These are phyloP conservation scores for Therioaphis trifolii DNA, from an alignment of 2,888 invertebrate species.

Conservation along the genomic window DNA sequence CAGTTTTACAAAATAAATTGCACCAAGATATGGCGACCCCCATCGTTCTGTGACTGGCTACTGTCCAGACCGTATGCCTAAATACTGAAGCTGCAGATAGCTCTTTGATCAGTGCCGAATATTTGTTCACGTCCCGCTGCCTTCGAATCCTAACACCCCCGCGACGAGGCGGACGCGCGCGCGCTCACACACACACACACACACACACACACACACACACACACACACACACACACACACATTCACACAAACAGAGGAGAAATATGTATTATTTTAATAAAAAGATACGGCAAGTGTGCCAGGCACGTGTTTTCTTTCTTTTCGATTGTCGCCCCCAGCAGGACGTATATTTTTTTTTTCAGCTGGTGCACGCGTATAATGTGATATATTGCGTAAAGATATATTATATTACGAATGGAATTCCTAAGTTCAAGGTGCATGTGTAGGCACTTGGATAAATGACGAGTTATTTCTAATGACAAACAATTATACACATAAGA, in stretches of 20 bases:
- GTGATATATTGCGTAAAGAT: slow-evolving; percentile 48
- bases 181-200: too few species aligned
- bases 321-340: slow-evolving; percentile 48
- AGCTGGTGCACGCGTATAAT: slow-evolving; percentile 5
- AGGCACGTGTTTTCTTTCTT: slow-evolving; percentile 59
- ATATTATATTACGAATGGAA: slow-evolving; percentile 37
- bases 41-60: slow-evolving; percentile 8
- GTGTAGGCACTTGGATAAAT: not conserved
- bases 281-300: slow-evolving; percentile 60
- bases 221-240: too few species aligned
- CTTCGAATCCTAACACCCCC: slow-evolving; percentile 21
- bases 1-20: slow-evolving; percentile 9
- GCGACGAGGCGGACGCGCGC: not conserved
- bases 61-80: slow-evolving; percentile 8
- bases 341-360: slow-evolving; percentile 39
- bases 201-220: too few species aligned
- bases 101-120: slow-evolving; percentile 50
- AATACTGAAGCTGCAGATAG: slow-evolving; percentile 12
- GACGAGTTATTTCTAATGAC: not conserved
- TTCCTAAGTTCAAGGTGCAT: slow-evolving; percentile 57
- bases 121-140: slow-evolving; percentile 43
- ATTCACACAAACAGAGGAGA: too few species aligned
- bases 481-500: not conserved
- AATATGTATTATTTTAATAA: slow-evolving; percentile 53
- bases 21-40: not conserved